Percentiles rank a stretch among this genome's conserved stretches.
Conservation (phyloP, 2,113 vertebrate species). For the Festucalex cinctus region DNA sequence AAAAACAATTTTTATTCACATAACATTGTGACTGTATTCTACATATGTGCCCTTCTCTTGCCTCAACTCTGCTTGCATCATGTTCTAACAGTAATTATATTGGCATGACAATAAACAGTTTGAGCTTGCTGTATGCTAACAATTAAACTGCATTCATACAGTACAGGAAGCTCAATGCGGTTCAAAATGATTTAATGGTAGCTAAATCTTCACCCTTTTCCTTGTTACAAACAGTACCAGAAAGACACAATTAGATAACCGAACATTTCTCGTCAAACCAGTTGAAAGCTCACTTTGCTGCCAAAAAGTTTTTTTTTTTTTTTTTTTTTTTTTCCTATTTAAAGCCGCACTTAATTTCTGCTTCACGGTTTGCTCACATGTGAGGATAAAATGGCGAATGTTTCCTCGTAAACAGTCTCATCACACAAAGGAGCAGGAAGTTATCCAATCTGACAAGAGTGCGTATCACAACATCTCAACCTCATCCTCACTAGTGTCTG, state of each 20-base stretch:
- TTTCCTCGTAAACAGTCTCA: conserved; percentile 10
- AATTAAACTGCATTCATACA: neutral
- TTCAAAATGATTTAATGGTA: neutral
- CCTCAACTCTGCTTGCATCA: neutral
- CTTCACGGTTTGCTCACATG: neutral
- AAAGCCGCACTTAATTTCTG: conserved; percentile 8
- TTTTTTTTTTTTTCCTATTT: too few species aligned
- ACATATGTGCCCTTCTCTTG: neutral
- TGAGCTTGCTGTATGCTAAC: neutral
- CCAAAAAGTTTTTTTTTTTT: conserved; percentile 1
- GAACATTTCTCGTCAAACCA: conserved; percentile 13
- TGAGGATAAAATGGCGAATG: conserved; percentile 14
- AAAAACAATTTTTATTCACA: too few species aligned
- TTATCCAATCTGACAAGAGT: conserved; percentile 32
- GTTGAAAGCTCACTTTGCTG: conserved; percentile 17
- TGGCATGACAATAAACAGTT: neutral
- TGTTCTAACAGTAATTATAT: neutral
- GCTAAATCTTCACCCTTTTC: conserved; percentile 19
- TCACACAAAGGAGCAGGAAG: conserved; percentile 22
- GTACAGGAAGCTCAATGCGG: conserved; percentile 4
- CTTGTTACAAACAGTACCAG: conserved; percentile 18
- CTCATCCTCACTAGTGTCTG: conserved; percentile 27
- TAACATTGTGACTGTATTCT: too few species aligned
- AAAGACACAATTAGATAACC: conserved; percentile 26
- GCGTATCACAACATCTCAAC: conserved; percentile 29